These are phyloP conservation scores for Griposia aprilina DNA, from an alignment of 2,888 invertebrate species.

Conservation along the genomic window DNA sequence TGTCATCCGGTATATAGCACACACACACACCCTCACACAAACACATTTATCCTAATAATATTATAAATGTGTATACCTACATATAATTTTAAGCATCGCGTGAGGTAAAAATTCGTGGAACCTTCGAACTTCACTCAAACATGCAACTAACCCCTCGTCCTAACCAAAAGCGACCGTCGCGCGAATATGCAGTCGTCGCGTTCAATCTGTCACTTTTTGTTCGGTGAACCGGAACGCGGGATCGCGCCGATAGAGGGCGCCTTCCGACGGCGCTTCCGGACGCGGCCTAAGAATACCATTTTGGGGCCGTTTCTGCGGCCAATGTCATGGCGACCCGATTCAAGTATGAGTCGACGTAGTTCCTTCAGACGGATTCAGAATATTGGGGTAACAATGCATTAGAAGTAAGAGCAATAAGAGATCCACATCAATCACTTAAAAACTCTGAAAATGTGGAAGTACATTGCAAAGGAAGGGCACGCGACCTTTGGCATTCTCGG, in stretches of 20 bases:
- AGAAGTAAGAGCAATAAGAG: conserved; percentile 63
- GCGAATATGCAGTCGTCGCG: not conserved
- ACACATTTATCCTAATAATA: too few relatives aligned
- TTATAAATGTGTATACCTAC: too few relatives aligned
- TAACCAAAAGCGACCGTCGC: not conserved
- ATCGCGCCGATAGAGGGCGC: too few relatives aligned
- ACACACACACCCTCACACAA: too few relatives aligned
- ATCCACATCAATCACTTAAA: conserved; percentile 69
- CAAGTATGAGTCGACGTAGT: not conserved
- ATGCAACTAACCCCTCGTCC: not conserved
- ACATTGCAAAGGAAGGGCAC: conserved; percentile 68
- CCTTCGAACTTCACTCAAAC: not conserved
- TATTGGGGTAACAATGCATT: conserved; percentile 40
- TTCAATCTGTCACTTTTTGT: not conserved
- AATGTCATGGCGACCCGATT: not conserved
- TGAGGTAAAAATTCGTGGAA: not conserved
- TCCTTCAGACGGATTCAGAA: not conserved
- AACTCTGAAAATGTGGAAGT: conserved; percentile 71
- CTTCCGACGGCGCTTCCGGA: not conserved
- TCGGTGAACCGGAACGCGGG: too few relatives aligned
- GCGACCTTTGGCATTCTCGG: conserved; percentile 79
- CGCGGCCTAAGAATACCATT: not conserved
- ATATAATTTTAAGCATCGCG: not conserved
- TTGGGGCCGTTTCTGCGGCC: not conserved
- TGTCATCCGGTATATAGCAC: too few relatives aligned